phyloP scores from a whole-genome alignment of 2,888 invertebrate species.

The Dicyrtomina minuta region DNA sequence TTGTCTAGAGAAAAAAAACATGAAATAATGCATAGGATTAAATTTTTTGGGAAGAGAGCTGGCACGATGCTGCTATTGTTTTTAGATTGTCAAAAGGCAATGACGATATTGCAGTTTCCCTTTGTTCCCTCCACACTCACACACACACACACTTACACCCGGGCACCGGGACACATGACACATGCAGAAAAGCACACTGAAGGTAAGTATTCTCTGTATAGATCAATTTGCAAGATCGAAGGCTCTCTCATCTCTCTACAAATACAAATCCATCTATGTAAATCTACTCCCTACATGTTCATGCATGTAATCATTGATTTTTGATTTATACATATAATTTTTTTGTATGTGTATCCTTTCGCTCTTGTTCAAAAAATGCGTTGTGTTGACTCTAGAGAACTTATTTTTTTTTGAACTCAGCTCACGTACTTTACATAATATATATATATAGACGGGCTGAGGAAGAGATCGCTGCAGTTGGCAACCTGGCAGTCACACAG shows the following conservation, averaged over 20 bases:
- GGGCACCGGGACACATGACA: neutral
- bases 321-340: neutral
- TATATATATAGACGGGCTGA: neutral
- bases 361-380: neutral
- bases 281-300: neutral
- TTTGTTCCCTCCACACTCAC: constrained; percentile 26
- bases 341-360: neutral
- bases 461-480: constrained; percentile 7
- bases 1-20: no score
- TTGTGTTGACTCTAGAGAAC: neutral
- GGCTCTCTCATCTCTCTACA: neutral
- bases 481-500: constrained; percentile 25
- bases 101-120: constrained; percentile 31
- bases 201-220: neutral
- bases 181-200: constrained; percentile 3
- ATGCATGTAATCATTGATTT: neutral
- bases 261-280: neutral
- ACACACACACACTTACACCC: neutral
- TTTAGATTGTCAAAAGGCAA: constrained; percentile 33
- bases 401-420: neutral
- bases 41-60: constrained; percentile 3
- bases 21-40: no score
- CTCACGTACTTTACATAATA: neutral
- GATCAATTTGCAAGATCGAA: no score
- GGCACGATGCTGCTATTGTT: constrained; percentile 13